These are phyloP conservation scores for Cantharis lateralis DNA, from an alignment of 2,888 invertebrate species.

Conservation along the genomic window DNA sequence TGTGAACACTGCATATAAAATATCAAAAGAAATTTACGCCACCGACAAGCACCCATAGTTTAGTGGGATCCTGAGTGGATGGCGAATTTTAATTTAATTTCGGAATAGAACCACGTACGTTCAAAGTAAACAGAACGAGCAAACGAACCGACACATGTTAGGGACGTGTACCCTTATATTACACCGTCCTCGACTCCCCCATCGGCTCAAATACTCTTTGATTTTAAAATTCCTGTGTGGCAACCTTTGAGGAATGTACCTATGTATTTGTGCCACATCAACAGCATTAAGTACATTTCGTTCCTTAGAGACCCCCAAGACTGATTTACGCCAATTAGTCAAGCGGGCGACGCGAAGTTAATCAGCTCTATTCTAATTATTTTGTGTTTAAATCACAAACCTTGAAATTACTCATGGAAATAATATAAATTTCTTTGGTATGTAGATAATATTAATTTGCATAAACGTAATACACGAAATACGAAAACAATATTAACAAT, in stretches of 20 bases:
- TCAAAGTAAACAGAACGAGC: slow-evolving; percentile 32
- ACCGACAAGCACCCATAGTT: neutral
- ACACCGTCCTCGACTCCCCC: slow-evolving; percentile 23
- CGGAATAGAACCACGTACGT: slow-evolving; percentile 32
- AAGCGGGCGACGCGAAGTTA: no score
- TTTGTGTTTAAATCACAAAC: neutral
- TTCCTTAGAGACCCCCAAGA: neutral
- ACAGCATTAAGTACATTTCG: neutral
- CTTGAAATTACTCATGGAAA: neutral
- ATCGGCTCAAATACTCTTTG: slow-evolving; percentile 20
- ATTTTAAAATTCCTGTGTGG: slow-evolving; percentile 24
- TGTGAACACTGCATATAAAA: neutral
- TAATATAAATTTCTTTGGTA: neutral
- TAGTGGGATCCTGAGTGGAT: slow-evolving; percentile 9
- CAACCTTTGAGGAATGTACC: slow-evolving; percentile 11
- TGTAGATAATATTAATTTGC: neutral
- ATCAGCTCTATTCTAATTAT: neutral
- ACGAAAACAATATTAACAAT: neutral
- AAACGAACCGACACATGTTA: slow-evolving; percentile 35
- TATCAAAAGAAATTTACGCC: neutral
- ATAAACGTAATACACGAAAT: neutral
- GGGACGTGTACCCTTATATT: slow-evolving; percentile 28
- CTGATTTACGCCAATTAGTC: neutral
- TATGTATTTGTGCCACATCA: neutral
- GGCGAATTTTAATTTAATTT: slow-evolving; percentile 34